phyloP scores from a whole-genome alignment of 2,888 invertebrate genomes.

The Belgica antarctica region DNA sequence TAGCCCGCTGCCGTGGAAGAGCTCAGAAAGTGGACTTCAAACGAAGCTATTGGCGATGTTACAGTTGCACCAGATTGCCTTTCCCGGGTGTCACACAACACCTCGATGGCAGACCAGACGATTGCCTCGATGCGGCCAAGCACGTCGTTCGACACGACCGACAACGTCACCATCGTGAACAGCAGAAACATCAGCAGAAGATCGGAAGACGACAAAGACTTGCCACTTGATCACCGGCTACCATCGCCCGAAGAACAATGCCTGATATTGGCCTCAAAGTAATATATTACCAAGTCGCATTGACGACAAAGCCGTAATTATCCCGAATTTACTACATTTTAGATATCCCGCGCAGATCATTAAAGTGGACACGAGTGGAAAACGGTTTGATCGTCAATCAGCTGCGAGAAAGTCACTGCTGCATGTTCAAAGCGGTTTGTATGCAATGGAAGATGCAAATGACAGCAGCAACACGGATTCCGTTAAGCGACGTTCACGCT shows the following conservation, averaged over 20 bases:
- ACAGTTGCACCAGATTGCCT: slow-evolving; percentile 77
- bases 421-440: slow-evolving; percentile 53
- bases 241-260: slow-evolving; percentile 86
- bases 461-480: slow-evolving; percentile 51
- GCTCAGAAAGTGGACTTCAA: slow-evolving; percentile 80
- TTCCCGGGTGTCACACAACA: slow-evolving; percentile 62
- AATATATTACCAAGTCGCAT: slow-evolving; percentile 50
- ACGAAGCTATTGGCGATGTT: slow-evolving; percentile 76
- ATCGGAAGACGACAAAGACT: slow-evolving; percentile 56
- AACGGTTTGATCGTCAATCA: slow-evolving; percentile 86
- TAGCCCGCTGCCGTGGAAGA: slow-evolving; percentile 79
- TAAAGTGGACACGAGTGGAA: slow-evolving; percentile 84
- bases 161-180: slow-evolving; percentile 36
- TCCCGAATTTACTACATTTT: slow-evolving; percentile 47
- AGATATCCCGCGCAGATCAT: slow-evolving; percentile 87
- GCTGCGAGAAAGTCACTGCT: slow-evolving; percentile 77
- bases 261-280: slow-evolving; percentile 79
- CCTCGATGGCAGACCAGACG: slow-evolving; percentile 49
- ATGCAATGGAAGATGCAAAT: slow-evolving; percentile 37
- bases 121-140: slow-evolving; percentile 38
- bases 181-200: slow-evolving; percentile 56
- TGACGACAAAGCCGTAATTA: background rate
- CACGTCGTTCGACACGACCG: slow-evolving; percentile 36
- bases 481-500: slow-evolving; percentile 68
- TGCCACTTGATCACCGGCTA: slow-evolving; percentile 76